Evolutionary conservation across 2,888 invertebrate genomes (phyloP).

Genomic region (Calameuta pallipes): DNA sequence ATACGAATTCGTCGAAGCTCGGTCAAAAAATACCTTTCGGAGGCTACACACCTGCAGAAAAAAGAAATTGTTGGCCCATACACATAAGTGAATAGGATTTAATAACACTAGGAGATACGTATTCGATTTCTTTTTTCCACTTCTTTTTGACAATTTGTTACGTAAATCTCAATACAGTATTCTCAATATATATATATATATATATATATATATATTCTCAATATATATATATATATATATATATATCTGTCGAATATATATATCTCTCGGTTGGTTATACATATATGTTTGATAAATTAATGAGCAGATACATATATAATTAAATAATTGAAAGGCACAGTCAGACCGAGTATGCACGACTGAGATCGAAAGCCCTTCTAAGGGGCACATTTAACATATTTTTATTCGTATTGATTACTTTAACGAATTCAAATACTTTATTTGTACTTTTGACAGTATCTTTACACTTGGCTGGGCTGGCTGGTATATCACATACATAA

Average conservation of each 20-base stretch:
- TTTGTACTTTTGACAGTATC: slow-evolving; percentile 32
- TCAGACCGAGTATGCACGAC: not conserved
- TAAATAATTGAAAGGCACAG: not conserved
- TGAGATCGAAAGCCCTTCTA: not conserved
- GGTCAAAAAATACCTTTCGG: not conserved
- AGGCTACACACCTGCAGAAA: not conserved
- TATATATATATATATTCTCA: not conserved
- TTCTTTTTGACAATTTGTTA: not conserved
- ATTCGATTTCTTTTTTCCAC: not conserved
- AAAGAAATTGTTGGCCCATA: not conserved
- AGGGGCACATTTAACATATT: not conserved
- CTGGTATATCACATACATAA: slow-evolving; percentile 1
- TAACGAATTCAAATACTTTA: slow-evolving; percentile 5
- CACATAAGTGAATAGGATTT: not conserved
- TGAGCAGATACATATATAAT: not conserved
- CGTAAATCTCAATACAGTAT: not conserved
- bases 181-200: not conserved
- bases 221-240: not conserved
- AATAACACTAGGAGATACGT: not conserved
- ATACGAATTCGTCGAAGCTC: not conserved
- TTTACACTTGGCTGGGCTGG: slow-evolving; percentile 18
- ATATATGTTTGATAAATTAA: not conserved
- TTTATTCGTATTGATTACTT: not conserved
- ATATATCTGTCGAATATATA: too few species aligned
- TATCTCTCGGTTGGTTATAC: not conserved